Base-by-base conservation (phyloP, 1,140 invertebrate genomes). In the Colletes latitarsis region DNA sequence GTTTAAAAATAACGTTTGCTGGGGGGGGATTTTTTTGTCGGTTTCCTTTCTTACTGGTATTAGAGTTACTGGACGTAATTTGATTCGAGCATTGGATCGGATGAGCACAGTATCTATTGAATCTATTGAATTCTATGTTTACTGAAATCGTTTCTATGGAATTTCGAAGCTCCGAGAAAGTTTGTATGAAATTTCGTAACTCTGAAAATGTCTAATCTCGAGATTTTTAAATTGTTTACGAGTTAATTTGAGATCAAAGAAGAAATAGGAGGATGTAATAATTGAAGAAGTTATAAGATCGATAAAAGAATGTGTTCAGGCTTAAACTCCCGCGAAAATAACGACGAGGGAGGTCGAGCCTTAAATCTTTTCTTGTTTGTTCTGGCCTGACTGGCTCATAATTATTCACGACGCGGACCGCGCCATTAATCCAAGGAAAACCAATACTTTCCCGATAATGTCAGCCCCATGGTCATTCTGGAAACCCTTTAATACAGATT, bases 361-460 rank as follows among this genome's bases (percentile, higher is more conserved):
- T 58, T 74, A 80, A 74, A 75, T 74, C 72, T 60, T 75, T 67
- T 60, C 77, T 66, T 75, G 77, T 80, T 80, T 80, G 43, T 67
- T 73, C 77, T 52, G 63, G 21, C 30, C 63, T 75, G 53, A 55
- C 77, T 12, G 46, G 15, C 41, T 80, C 77, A 75, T 80, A 75
- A 80, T 80, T 80, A 80, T 80, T 80, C 77, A 75, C 49, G 46
- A 30, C 77, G n/a, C 46, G 41, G 52, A 12, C n/a, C 19, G 53
- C 71, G 71, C 77, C 63, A 75, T 80, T 75, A 80, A 80, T 80
- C 71, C 77, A 19, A 17, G 53, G 55, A 63, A 80, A 80, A 75
- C 77, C 77, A 67, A 80, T 80, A 80, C 77, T 75, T 80, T 80
- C 71, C 71, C 77, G 77, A 80, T 80, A 80, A 80, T 75, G 77